Conservation (phyloP, 1,140 invertebrate species). For the Heliconius hewitsoni region DNA sequence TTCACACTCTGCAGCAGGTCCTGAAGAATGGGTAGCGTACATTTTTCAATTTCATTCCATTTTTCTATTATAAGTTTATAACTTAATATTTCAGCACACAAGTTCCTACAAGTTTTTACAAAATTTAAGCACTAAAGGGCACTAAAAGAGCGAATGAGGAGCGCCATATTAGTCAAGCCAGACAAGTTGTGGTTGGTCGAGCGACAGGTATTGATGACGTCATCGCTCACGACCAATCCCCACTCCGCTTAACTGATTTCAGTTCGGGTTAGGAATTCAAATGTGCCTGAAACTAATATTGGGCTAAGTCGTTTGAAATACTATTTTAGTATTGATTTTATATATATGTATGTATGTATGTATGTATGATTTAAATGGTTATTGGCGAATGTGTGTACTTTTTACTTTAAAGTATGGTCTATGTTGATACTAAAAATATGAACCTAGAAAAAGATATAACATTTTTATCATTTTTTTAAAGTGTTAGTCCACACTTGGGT, state of each 20-base stretch:
- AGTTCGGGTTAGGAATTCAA: conserved; percentile 60
- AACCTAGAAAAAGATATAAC: too few species aligned
- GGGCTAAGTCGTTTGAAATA: conserved; percentile 14
- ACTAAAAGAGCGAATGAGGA: conserved; percentile 25
- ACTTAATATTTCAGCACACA: too few species aligned
- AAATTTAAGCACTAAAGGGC: background rate
- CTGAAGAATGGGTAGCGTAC: too few species aligned
- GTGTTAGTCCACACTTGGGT: too few species aligned
- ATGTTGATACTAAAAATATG: too few species aligned
- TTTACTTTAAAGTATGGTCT: too few species aligned
- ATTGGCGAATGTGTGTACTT: too few species aligned
- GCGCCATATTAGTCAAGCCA: conserved; percentile 28
- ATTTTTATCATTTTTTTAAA: too few species aligned
- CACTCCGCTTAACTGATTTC: conserved; percentile 55
- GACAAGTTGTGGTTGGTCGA: conserved; percentile 52
- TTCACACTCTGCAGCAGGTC: too few species aligned
- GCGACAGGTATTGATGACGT: conserved; percentile 62
- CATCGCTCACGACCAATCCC: conserved; percentile 64
- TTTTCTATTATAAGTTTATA: too few species aligned
- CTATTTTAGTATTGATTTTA: conserved; percentile 26
- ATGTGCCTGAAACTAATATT: conserved; percentile 31
- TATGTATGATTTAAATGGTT: too few species aligned
- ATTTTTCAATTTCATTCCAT: too few species aligned
- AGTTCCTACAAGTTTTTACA: background rate
- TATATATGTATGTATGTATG: conserved; percentile 4